Conservation (phyloP, 2,113 vertebrate species). For the Morone chrysops region DNA sequence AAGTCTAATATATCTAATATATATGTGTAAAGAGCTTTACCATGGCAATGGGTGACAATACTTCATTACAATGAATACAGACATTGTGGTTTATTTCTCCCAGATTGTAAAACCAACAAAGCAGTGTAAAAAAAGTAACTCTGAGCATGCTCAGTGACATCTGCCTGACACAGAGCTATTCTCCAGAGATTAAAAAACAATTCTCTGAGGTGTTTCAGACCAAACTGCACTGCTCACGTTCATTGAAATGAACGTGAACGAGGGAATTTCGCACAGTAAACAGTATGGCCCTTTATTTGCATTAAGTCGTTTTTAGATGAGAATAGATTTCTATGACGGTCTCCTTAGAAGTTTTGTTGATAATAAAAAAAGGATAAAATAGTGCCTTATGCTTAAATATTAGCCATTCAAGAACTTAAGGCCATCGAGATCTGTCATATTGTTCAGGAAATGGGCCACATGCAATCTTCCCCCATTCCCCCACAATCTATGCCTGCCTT, state of each 20-base stretch:
- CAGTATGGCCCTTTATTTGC: neutral
- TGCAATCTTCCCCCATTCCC: conserved; percentile 41
- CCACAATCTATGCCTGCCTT: conserved; percentile 39
- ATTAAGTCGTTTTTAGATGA: neutral
- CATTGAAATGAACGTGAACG: conserved; percentile 21
- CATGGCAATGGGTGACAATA: conserved; percentile 8
- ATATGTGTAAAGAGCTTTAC: neutral
- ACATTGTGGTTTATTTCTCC: conserved; percentile 1
- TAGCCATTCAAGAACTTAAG: conserved; percentile 23
- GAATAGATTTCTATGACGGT: conserved; percentile 5
- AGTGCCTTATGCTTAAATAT: conserved; percentile 39
- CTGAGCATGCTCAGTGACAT: conserved; percentile 62
- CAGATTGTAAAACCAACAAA: conserved; percentile 31
- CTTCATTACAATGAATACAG: conserved; percentile 9
- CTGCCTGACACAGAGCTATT: conserved; percentile 34
- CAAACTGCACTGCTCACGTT: conserved; percentile 33
- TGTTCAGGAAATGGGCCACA: conserved; percentile 61
- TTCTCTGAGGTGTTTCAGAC: conserved; percentile 41
- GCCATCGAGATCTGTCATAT: conserved; percentile 35
- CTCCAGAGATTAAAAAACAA: conserved; percentile 38
- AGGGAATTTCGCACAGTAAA: conserved; percentile 5
- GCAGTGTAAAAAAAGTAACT: conserved; percentile 30
- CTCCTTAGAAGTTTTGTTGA: neutral
- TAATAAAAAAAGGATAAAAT: conserved; percentile 28
- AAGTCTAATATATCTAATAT: neutral